A percentile compares a stretch with the other conserved stretches of the same genome.
phyloP scores from a whole-genome alignment of 2,113 vertebrate species.

The Perca flavescens region DNA sequence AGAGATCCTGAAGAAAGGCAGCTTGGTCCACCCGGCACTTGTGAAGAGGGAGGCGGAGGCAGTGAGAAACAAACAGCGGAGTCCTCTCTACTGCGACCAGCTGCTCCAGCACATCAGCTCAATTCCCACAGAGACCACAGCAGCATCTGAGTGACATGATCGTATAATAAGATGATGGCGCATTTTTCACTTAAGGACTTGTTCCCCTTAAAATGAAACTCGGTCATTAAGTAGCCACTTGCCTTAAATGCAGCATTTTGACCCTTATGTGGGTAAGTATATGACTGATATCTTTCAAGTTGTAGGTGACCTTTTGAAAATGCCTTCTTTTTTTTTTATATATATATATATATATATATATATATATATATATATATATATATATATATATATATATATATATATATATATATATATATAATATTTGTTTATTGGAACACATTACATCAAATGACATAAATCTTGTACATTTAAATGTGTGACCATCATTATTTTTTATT shows the following conservation, averaged over 20 bases:
- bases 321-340: background rate
- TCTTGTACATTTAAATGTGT: no score
- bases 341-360: no score
- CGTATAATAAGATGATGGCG: background rate
- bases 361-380: no score
- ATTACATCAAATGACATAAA: no score
- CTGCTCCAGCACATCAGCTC: constrained; percentile 86
- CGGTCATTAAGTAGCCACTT: no score
- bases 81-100: constrained; percentile 84
- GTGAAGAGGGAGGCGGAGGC: constrained; percentile 86
- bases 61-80: constrained; percentile 88
- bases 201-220: background rate
- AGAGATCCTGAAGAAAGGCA: constrained; percentile 91
- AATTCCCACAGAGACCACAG: constrained; percentile 4
- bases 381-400: no score
- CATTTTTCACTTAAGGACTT: background rate
- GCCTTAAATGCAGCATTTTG: background rate
- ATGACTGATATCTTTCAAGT: no score
- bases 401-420: no score
- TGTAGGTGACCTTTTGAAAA: background rate
- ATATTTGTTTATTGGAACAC: no score
- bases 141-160: background rate
- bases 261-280: background rate
- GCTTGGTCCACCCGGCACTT: constrained; percentile 82
- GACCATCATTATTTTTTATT: no score